phyloP scores from a whole-genome alignment of 2,888 invertebrate species.

The Ichneumoninae sp. region DNA sequence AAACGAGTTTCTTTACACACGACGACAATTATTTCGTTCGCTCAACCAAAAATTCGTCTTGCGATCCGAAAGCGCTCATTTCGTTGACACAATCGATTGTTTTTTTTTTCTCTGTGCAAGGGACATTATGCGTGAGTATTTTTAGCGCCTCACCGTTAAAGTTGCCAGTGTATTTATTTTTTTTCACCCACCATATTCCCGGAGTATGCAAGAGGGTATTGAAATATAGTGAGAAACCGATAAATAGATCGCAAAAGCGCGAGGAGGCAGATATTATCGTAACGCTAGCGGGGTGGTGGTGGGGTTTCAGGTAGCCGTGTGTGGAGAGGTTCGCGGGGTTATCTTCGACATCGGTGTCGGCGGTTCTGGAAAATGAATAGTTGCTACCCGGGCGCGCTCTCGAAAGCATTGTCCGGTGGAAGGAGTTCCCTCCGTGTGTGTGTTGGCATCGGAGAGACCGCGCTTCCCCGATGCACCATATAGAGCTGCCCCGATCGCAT shows the following conservation, averaged over 20 bases:
- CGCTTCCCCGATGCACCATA: neutral
- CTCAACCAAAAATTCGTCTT: too few relatives aligned
- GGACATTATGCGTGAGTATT: neutral
- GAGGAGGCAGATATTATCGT: slow-evolving; percentile 69
- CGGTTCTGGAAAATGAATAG: slow-evolving; percentile 78
- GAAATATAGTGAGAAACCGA: slow-evolving; percentile 42
- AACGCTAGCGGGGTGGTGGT: slow-evolving; percentile 3
- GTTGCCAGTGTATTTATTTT: neutral
- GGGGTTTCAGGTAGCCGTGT: slow-evolving; percentile 70
- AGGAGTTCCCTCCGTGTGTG: neutral
- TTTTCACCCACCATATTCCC: neutral
- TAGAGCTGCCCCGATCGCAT: slow-evolving; percentile 70
- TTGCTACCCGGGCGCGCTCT: slow-evolving; percentile 66
- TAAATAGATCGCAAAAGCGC: slow-evolving; percentile 59
- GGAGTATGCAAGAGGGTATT: neutral
- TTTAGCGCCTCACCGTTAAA: neutral
- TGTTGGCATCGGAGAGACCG: slow-evolving; percentile 10
- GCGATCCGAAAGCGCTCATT: neutral
- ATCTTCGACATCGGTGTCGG: slow-evolving; percentile 74
- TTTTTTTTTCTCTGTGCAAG: neutral
- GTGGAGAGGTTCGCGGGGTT: slow-evolving; percentile 72
- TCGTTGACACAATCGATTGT: too few relatives aligned
- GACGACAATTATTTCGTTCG: too few relatives aligned
- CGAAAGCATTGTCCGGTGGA: slow-evolving; percentile 73
- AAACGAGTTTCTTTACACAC: too few relatives aligned